Evolutionary conservation across 2,888 invertebrate genomes (phyloP).

Genomic region (Sipha maydis): DNA sequence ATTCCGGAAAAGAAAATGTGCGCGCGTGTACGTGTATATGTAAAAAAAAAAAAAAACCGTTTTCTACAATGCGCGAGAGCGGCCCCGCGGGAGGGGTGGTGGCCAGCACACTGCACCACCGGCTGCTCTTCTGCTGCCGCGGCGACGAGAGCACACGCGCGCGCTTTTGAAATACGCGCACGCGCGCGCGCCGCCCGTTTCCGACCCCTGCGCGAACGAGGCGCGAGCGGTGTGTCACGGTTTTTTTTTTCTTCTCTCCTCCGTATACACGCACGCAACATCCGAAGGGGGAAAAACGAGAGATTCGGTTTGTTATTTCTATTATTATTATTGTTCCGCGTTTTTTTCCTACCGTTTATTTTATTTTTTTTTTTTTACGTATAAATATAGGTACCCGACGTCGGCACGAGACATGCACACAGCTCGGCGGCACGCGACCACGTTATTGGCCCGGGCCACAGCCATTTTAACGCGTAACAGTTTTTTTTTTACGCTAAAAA

Average conservation of each 20-base stretch:
- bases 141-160: constrained; percentile 34
- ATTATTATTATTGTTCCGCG: constrained; percentile 22
- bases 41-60: constrained; percentile 51
- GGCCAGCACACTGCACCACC: not conserved
- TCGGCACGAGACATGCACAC: not conserved
- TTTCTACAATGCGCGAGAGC: constrained; percentile 34
- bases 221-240: constrained; percentile 1
- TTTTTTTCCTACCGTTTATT: constrained; percentile 4
- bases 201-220: constrained; percentile 27
- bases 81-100: constrained; percentile 35
- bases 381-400: not conserved
- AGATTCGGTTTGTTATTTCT: constrained; percentile 18
- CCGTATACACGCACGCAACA: constrained; percentile 5
- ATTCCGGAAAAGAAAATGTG: constrained; percentile 58
- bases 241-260: constrained; percentile 25
- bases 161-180: constrained; percentile 59
- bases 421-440: not conserved
- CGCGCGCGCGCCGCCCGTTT: constrained; percentile 50
- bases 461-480: constrained; percentile 31
- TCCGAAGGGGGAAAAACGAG: constrained; percentile 50
- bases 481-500: constrained; percentile 55
- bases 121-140: not conserved
- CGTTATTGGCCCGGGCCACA: constrained; percentile 42
- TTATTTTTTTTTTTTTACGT: constrained; percentile 10
- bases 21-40: not conserved